phyloP scores from a whole-genome alignment of 1,140 invertebrate species.

The Sarcophaga peregrina region DNA sequence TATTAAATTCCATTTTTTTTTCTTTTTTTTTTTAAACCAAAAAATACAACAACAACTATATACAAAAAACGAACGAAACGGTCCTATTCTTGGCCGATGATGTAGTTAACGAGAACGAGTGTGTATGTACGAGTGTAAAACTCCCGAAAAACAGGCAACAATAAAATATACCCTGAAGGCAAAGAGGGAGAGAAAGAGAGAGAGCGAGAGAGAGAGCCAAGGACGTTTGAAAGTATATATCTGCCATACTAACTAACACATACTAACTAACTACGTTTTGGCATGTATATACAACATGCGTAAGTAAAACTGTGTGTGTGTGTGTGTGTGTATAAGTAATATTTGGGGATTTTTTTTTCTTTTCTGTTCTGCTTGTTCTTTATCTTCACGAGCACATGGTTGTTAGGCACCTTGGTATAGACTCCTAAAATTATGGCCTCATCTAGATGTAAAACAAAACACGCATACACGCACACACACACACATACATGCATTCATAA shows the following conservation, averaged over 20 bases:
- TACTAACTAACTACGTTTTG: no score
- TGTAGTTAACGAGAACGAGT: neutral
- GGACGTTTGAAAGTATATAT: neutral
- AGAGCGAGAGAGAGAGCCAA: neutral
- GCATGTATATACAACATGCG: no score
- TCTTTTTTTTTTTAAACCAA: no score
- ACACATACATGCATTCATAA: neutral
- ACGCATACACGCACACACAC: neutral
- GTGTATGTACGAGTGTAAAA: conserved; percentile 9
- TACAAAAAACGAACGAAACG: neutral
- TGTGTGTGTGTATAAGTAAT: neutral
- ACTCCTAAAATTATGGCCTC: neutral
- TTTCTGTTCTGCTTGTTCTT: no score
- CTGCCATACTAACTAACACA: no score
- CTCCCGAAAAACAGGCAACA: no score
- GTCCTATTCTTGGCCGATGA: conserved; percentile 6
- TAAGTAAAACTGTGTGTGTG: no score
- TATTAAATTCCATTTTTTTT: neutral
- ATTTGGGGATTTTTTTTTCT: neutral
- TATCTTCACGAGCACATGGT: neutral
- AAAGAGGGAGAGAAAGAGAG: conserved; percentile 3
- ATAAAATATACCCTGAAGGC: neutral
- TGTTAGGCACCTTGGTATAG: neutral
- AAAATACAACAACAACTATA: no score
- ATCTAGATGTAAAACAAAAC: neutral